Conservation (phyloP, 1,140 invertebrate genomes). For the Gonatopus flavifemur region DNA sequence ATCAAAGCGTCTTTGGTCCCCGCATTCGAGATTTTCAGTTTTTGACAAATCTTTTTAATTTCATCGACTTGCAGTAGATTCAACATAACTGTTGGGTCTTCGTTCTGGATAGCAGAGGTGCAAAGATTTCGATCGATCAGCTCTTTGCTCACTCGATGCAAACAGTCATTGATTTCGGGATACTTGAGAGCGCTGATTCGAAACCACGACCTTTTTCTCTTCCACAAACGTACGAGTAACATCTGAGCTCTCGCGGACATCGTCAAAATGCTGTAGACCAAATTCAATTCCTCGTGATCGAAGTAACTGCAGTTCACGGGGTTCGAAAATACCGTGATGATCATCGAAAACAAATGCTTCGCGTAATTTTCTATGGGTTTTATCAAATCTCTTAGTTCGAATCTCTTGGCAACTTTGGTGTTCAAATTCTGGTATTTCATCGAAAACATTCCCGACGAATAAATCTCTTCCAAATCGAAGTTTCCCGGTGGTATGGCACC, state of each 20-base stretch:
- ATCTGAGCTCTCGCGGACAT: conserved; percentile 34
- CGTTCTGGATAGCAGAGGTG: conserved; percentile 22
- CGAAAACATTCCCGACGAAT: conserved; percentile 24
- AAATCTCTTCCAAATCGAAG: conserved; percentile 43
- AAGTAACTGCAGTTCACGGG: conserved; percentile 50
- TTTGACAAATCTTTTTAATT: conserved; percentile 27
- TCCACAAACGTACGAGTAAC: conserved; percentile 41
- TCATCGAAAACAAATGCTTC: conserved; percentile 26
- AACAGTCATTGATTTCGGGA: conserved; percentile 23
- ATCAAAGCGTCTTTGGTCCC: conserved; percentile 33
- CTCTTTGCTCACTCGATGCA: conserved; percentile 27
- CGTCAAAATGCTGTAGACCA: conserved; percentile 33
- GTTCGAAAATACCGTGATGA: conserved; percentile 39
- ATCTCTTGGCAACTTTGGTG: conserved; percentile 17
- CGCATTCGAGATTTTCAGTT: conserved; percentile 27
- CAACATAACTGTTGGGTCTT: conserved; percentile 24
- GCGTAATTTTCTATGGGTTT: conserved; percentile 33
- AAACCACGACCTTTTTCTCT: conserved; percentile 37
- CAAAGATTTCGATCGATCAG: conserved; percentile 33
- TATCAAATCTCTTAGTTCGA: conserved; percentile 28
- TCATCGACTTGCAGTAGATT: conserved; percentile 38
- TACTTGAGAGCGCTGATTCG: conserved; percentile 32
- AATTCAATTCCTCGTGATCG: conserved; percentile 34
- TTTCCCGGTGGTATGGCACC: conserved; percentile 23
- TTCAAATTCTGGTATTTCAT: conserved; percentile 20